Base-by-base conservation (phyloP, 2,797 vertebrate species). In the Lophura swinhoii region DNA sequence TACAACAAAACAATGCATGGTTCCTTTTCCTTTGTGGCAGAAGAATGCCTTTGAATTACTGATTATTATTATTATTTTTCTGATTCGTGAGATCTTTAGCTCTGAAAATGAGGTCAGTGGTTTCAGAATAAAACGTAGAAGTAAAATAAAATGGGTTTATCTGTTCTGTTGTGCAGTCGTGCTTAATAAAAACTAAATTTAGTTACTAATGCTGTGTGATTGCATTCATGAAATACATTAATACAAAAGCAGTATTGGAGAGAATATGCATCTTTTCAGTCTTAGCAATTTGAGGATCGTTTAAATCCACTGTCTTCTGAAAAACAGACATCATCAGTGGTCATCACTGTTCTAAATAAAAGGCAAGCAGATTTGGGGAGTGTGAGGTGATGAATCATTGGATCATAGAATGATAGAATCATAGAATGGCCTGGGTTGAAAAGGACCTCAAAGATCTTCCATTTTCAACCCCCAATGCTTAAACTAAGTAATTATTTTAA, bases 41-140 rank as follows among this genome's bases (percentile, higher is more conserved):
- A 91, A 89, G 16, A 85, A 75, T 60, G 24, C 22, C 75, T 91
- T 90, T 53, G 41, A 80, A 33, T 76, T 91, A 84, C 23, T 51
- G 14, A 67, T 92, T 43, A 18, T 43, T 43, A 17, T 43, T 43
- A 17, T 80, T 74, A 6, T 2, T 80, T 76, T 69, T 56, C 31
- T 64, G 41, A 49, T 29, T 29, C 7, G 1, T 1, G 3, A 86
- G 58, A 59, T 90, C 18, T 71, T 77, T 31, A 67, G 39, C 43
- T 28, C 56, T 88, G 64, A 91, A 88, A 76, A 70, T 13, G 1
- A 93, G 91, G 90, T 79, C 88, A 91, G 7, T 70, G n/a, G 51
- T 84, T 94, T 94, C 90, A 88, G 59, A 95, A 87, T 75, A 92
- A 93, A 95, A 93, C 46, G 43, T 28, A 81, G 29, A 85, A 83